A percentile compares a stretch with the other conserved stretches of the same genome.
Evolutionary conservation across 2,113 vertebrate genomes (phyloP).

Genomic region (Crotalus viridis): DNA sequence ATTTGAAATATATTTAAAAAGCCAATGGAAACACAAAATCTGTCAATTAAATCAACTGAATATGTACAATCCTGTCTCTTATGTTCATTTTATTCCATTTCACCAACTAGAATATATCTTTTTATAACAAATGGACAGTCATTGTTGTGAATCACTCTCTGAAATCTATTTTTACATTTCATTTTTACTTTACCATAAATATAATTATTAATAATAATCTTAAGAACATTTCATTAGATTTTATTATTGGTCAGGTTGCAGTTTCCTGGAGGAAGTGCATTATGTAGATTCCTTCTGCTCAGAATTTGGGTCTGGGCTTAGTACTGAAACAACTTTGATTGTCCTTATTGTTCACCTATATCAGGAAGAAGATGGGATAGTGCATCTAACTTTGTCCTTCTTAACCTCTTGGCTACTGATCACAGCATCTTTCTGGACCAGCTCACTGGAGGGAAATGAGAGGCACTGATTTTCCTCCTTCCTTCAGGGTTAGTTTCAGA

Average conservation of each 20-base stretch:
- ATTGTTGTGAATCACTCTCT: neutral
- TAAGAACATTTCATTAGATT: neutral
- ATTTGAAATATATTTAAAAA: neutral
- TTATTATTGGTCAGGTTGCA: neutral
- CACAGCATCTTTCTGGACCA: neutral
- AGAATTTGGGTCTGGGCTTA: neutral
- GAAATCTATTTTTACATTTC: neutral
- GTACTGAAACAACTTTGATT: neutral
- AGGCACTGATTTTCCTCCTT: neutral
- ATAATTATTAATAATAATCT: neutral
- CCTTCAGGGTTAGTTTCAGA: neutral
- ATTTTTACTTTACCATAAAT: neutral
- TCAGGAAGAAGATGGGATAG: neutral
- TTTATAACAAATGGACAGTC: neutral
- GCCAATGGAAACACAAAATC: conserved; percentile 13
- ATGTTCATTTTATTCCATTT: conserved; percentile 1
- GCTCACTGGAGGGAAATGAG: neutral
- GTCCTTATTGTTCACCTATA: neutral
- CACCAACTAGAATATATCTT: conserved; percentile 16
- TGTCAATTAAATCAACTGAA: conserved; percentile 4
- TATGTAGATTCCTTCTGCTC: neutral
- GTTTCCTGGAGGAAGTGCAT: neutral
- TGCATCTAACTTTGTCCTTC: neutral
- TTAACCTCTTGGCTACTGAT: neutral
- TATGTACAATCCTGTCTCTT: neutral